Percentiles rank a stretch among this genome's conserved stretches.
These are phyloP conservation scores for Halotydeus destructor DNA, from an alignment of 1,140 invertebrate species.

Conservation along the genomic window DNA sequence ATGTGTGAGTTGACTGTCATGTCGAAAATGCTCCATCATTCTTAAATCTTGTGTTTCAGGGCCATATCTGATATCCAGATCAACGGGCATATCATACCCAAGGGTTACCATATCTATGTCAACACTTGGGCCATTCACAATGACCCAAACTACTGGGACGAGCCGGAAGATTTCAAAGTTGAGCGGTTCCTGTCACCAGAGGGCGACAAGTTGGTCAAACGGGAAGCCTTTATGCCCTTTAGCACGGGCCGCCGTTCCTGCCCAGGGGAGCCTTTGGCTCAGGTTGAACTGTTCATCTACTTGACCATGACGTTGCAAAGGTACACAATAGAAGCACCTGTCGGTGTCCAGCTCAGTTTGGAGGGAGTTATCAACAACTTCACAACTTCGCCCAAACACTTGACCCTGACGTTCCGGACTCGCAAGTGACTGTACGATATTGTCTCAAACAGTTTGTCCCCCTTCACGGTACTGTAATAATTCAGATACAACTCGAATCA, in stretches of 20 bases:
- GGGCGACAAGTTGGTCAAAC: slow-evolving; percentile 17
- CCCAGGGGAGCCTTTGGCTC: slow-evolving; percentile 58
- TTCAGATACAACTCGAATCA: no score
- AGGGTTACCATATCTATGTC: slow-evolving; percentile 32
- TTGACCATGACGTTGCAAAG: slow-evolving; percentile 51
- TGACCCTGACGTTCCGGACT: no score
- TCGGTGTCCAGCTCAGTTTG: no score
- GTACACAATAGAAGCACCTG: no score
- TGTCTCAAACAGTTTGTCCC: no score
- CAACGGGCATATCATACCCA: slow-evolving; percentile 14
- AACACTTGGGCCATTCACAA: slow-evolving; percentile 44
- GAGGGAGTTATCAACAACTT: no score
- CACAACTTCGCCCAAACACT: no score
- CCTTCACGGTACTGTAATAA: no score
- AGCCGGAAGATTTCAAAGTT: slow-evolving; percentile 45
- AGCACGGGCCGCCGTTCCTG: slow-evolving; percentile 41
- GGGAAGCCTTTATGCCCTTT: slow-evolving; percentile 20
- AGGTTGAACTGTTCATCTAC: slow-evolving; percentile 63
- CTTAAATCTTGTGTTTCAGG: no score
- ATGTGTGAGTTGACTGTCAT: no score
- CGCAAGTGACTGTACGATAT: no score
- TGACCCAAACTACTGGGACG: slow-evolving; percentile 38
- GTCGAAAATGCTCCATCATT: no score
- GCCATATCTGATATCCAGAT: slow-evolving; percentile 24
- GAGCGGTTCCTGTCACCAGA: slow-evolving; percentile 32